Evolutionary conservation across 2,888 invertebrate species (phyloP), one percentile per base, ranked within the genome.

Genomic region (Pandemis corylana): DNA sequence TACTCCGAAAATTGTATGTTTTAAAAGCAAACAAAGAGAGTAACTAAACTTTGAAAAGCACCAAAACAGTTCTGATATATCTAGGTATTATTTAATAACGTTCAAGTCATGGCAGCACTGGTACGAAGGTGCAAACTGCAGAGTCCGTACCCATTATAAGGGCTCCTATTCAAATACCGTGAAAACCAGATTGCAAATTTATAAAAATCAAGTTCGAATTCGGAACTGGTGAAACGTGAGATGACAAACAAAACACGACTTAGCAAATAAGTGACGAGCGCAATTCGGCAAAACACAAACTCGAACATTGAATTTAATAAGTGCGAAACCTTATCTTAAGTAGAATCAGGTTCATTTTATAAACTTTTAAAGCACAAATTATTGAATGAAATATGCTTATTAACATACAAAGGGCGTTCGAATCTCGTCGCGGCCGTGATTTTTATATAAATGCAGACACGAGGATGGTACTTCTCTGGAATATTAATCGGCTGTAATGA

Each of bases 401-500:
- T 84, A 81, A 75, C 82, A 83, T 81, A 84, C 83, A 84, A 85
- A 76, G 79, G 78, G 78, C 78, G 72, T 78, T 77, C 77, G 75
- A 76, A 78, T 78, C 72, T 72, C 69, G 71, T 66, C 73, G 76
- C 76, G 78, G 75, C 79, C 84, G 84, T 84, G 84, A 82, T 80
- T 81, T 78, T 83, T 80, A 82, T 83, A 81, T 80, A 77, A 71
- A 79, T 78, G 20, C 56, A 78, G 79, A 77, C 83, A 82, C 82
- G 82, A 41, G 53, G 28, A 53, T 51, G 13, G 78, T 79, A 72
- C 76, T 53, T 20, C 76, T 71, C 73, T 63, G 68, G 84, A 83
- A 85, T 85, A 83, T 81, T 83, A 82, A 85, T 79, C 77, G 77
- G 79, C 53, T 70, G 64, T 75, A 68, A 82, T 81, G 79, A 81